These are phyloP conservation scores for Lontra canadensis DNA, from an alignment of 2,113 vertebrate genomes.

Conservation along the genomic window DNA sequence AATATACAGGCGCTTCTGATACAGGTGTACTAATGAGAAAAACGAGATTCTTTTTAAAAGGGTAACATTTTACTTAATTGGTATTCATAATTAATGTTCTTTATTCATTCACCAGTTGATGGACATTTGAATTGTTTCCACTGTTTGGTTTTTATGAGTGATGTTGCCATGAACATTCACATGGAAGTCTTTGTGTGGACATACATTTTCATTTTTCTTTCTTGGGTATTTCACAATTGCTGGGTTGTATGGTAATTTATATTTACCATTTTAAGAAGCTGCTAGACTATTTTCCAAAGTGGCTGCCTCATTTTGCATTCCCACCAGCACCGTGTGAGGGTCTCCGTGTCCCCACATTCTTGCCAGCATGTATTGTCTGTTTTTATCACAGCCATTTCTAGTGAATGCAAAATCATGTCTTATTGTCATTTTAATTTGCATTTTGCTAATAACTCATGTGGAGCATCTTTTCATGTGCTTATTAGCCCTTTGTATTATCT, in stretches of 20 bases:
- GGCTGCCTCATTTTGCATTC: neutral
- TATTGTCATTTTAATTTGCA: neutral
- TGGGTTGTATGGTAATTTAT: neutral
- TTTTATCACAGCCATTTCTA: neutral
- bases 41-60: neutral
- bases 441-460: neutral
- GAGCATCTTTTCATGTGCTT: conserved; percentile 15
- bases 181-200: neutral
- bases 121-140: neutral
- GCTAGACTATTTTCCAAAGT: conserved; percentile 24
- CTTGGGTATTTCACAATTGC: neutral
- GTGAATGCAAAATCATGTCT: neutral
- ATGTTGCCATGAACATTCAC: neutral
- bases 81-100: neutral
- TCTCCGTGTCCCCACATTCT: neutral
- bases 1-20: neutral
- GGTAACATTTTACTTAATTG: neutral
- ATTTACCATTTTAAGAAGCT: conserved; percentile 31
- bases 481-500: neutral
- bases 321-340: neutral
- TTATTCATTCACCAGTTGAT: neutral
- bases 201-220: neutral
- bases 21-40: neutral
- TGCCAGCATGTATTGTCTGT: neutral
- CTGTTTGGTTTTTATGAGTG: neutral